Evolutionary conservation across 2,888 invertebrate genomes (phyloP), one percentile per base, ranked within the genome.

Genomic region (Heliconius cydno): DNA sequence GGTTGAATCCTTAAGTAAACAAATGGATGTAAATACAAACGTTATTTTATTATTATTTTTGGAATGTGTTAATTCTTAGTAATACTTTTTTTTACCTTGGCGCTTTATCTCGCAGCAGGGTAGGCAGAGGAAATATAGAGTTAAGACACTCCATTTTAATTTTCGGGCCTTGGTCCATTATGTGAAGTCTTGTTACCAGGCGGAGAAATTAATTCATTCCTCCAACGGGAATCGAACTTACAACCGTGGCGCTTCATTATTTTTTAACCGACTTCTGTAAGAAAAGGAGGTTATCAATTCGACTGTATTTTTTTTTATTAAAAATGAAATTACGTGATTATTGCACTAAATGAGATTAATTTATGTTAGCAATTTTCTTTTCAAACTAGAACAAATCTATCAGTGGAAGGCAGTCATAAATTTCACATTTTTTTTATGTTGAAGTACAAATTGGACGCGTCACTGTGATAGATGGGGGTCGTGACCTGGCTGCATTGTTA

Each of bases 1-100:
- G 34, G 60, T 60, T 15, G 60, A 73, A 38, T 73, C 60, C 60
- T 60, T 60, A 60, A 57, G 60, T 73, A 73, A 73, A 34, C n/a
- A 34, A 34, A 57, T 60, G 57, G 60, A 34, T 15, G 25, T 60
- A 73, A 30, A 73, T 73, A 30, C 1, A 38, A 73, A 25, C 41
- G 41, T 70, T 25, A 25, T 70, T 70, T 41, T 70, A 19, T 2
- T 65, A 65, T 65, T 28, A 15, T 19, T 65, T 65, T 28, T 65
- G 7, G 15, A 28, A 65, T 28, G 15, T 28, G 15, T 65, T 65
- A 52, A 7, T 52, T 52, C 2, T 52, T 52, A 52, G 19, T 52
- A 52, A 19, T 52, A 52, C 7, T 6, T 6, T 63, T 63, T 25
- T 63, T 63, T n/a, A 63, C 10, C 12, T 13, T 12, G 2, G 3